Conservation (phyloP, 2,113 vertebrate genomes). For the Phaethornis superciliosus region DNA sequence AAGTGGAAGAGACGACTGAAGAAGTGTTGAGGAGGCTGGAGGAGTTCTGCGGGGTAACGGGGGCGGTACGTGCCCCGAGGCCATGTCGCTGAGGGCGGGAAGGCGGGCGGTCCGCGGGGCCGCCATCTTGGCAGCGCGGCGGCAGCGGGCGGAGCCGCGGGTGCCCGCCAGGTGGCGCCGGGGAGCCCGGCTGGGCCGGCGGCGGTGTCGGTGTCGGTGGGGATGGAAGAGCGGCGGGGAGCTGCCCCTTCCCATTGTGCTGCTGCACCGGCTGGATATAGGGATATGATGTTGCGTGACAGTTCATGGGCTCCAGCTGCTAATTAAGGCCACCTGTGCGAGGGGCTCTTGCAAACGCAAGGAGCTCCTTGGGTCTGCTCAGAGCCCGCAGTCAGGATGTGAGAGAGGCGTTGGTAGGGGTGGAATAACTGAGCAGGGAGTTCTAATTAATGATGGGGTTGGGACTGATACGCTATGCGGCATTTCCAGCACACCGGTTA, state of each 20-base stretch:
- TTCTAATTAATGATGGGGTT: accelerated
- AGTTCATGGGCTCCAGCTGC: too few species aligned
- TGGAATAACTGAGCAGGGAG: neutral
- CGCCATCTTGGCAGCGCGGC: conserved; percentile 71
- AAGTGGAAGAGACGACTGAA: conserved; percentile 36
- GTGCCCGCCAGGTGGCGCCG: conserved; percentile 71
- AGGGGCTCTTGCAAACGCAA: accelerated
- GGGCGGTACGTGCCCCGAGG: conserved; percentile 42
- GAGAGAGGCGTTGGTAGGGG: too few species aligned
- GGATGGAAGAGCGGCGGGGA: too few species aligned
- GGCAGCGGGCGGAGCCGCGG: neutral
- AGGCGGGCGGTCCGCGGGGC: neutral
- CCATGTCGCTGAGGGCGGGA: conserved; percentile 20
- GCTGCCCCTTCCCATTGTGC: too few species aligned
- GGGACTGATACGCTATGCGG: accelerated
- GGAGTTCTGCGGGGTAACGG: conserved; percentile 53
- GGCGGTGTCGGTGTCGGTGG: too few species aligned
- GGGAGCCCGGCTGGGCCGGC: neutral
- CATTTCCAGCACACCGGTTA: accelerated
- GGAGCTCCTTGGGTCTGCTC: accelerated
- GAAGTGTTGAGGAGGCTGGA: conserved; percentile 55
- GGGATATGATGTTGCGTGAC: accelerated
- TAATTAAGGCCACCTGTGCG: neutral
- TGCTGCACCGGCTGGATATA: too few species aligned
- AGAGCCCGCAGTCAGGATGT: accelerated